phyloP scores from a whole-genome alignment of 2,888 invertebrate species.

The Brachyopa scutellaris region DNA sequence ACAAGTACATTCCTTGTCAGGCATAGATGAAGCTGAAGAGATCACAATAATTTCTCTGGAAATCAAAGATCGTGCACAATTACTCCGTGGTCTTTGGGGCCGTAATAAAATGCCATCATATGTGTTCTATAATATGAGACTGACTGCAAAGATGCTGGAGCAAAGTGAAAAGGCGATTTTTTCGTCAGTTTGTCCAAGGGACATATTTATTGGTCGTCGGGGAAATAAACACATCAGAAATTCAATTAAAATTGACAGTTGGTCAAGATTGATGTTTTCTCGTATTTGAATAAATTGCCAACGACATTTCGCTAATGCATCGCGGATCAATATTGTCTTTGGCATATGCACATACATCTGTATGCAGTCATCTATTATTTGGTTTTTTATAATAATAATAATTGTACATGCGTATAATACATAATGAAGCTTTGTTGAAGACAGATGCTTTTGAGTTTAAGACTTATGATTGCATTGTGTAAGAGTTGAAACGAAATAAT shows the following conservation, averaged over 20 bases:
- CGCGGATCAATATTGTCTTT: slow-evolving; percentile 45
- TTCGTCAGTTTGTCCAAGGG: slow-evolving; percentile 70
- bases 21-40: slow-evolving; percentile 68
- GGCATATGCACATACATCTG: slow-evolving; percentile 2
- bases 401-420: slow-evolving; percentile 23
- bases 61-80: slow-evolving; percentile 73
- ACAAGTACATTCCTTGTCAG: slow-evolving; percentile 72
- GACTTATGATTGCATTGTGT: too few species aligned
- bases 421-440: background rate
- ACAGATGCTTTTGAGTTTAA: too few species aligned
- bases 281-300: slow-evolving; percentile 66
- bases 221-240: slow-evolving; percentile 74
- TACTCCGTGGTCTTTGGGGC: slow-evolving; percentile 69
- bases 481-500: too few species aligned
- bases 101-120: slow-evolving; percentile 64
- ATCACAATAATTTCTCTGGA: slow-evolving; percentile 70
- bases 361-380: slow-evolving; percentile 12
- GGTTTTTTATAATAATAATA: background rate
- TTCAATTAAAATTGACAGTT: slow-evolving; percentile 74
- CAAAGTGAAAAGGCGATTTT: slow-evolving; percentile 49
- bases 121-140: too few species aligned
- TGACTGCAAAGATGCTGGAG: slow-evolving; percentile 24
- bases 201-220: slow-evolving; percentile 71
- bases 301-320: slow-evolving; percentile 59
- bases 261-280: slow-evolving; percentile 72